Base-by-base conservation (phyloP, 92 coral and sea anemone genomes). In the Porites lobata region DNA sequence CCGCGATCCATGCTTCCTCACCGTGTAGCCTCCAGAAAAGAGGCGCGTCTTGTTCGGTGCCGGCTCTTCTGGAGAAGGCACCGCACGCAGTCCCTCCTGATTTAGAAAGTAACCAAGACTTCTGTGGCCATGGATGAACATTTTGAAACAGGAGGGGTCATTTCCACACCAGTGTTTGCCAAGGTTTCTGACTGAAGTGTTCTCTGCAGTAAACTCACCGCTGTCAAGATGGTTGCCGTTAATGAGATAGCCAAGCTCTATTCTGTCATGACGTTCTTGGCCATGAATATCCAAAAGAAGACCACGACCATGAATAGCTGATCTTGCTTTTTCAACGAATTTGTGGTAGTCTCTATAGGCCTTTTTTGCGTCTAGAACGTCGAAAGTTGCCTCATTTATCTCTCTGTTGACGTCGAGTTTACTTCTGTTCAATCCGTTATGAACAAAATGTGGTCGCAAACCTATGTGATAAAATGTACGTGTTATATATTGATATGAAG, bases 401-500 rank as follows among this genome's bases (percentile, higher is more conserved):
- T 79, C 85, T 26, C 85, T 68, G 38, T 86, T 86, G 22, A 77
- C 85, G 11, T 86, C 90, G 7, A 86, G 63, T 20, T 70, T 70
- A 7, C 72, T 78, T 32, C 90, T 86, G 8, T 47, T 66, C 64
- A 86, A 52, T 8, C 11, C 19, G 77, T 68, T 86, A 71, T 86
- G 69, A 21, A 86, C 90, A 72, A 73, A 81, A 64, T 84, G 82
- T 64, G 88, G 88, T 50, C 75, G 88, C 22, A 57, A n/a, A 84
- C 88, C 88, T 82, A 9, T 64, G 57, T 67, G 18, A 15, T 5
- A n/a, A 20, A 9, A 3, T n/a, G 3, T 38, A 38, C 47, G 4
- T 38, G 47, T 38, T 38, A 38, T 38, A 38, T 38, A 38, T 38
- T 9, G 9, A 20, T n/a, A 7, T 15, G 19, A 63, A 11, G 5